Base-by-base conservation (phyloP, 2,888 invertebrate genomes). In the Mayetiola destructor region DNA sequence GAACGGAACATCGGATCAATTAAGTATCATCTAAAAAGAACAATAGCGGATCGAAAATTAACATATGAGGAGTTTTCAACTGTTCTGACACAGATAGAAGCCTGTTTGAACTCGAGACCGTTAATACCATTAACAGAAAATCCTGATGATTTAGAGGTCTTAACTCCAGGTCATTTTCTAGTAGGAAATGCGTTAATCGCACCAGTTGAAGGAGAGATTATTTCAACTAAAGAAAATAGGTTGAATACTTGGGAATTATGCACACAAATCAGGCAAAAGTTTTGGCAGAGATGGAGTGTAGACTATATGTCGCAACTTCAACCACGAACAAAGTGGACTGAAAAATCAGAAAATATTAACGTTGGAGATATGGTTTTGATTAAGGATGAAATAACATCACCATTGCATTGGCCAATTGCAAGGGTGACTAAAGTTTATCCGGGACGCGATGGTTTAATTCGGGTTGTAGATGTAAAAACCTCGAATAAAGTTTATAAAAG, bases 1-100 rank as follows among this genome's bases (percentile, higher is more conserved):
- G 67, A 69, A 58, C 62, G 64, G 5, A 64, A 61, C 1, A 63
- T 64, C 10, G 35, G 35, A 14, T 39, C 37, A 8, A 20, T 35
- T 12, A 54, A 54, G 35, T 16, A 54, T 35, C 54, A 54, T 54
- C 18, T 54, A 2, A 18, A 23, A 3, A 21, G 55, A 37, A n/a
- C 27, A 3, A 16, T 55, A 2, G 39, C 27, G 2, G 21, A 55
- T 21, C 6, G 18, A 3, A 9, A 37, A 23, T 21, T 27, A 2
- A 36, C 55, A 37, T 55, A 32, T 20, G 55, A 55, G n/a, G 55
- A 55, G 27, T 8, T 55, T 2, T 20, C 37, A 8, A 55, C 55
- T 3, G 14, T 27, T 5, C 14, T 55, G 9, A 10, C n/a, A 14
- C 37, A 55, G 29, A 39, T 55, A 3, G 55, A 55, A 27, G 37